Conservation (phyloP, 2,888 invertebrate genomes). For the Drosophila buzzatii region DNA sequence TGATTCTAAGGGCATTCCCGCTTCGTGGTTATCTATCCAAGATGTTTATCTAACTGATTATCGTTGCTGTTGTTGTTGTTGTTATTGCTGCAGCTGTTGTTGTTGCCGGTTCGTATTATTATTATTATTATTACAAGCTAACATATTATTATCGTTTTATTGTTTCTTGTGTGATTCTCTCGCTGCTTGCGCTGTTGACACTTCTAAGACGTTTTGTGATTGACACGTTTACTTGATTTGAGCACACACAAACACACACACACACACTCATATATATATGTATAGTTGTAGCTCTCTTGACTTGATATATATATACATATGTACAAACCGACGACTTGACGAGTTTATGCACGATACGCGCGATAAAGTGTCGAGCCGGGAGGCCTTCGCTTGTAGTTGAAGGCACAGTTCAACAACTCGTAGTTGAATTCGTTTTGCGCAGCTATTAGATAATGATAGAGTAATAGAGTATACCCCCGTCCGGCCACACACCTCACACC, state of each 20-base stretch:
- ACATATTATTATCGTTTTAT: constrained; percentile 41
- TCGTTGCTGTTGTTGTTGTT: constrained; percentile 16
- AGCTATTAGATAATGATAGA: constrained; percentile 46
- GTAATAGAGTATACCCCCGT: constrained; percentile 2
- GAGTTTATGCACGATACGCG: constrained; percentile 52
- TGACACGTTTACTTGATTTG: constrained; percentile 63
- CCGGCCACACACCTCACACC: not conserved
- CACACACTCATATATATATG: not conserved
- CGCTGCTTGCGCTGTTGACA: constrained; percentile 46
- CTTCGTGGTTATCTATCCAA: constrained; percentile 4
- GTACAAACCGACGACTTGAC: constrained; percentile 42
- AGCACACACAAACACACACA: constrained; percentile 27
- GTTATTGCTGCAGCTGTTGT: not conserved
- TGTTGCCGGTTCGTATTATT: constrained; percentile 16
- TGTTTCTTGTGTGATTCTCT: constrained; percentile 32
- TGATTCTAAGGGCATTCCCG: not conserved
- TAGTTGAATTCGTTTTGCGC: constrained; percentile 51
- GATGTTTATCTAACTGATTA: constrained; percentile 30
- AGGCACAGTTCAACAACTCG: constrained; percentile 56
- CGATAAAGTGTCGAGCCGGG: constrained; percentile 47
- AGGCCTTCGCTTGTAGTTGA: constrained; percentile 48
- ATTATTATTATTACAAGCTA: constrained; percentile 28
- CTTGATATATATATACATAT: not conserved
- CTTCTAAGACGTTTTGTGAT: constrained; percentile 53
- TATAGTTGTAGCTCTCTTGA: constrained; percentile 6